These are phyloP conservation scores for Mus pahari DNA, from an alignment of 2,113 vertebrate genomes.

Conservation along the genomic window DNA sequence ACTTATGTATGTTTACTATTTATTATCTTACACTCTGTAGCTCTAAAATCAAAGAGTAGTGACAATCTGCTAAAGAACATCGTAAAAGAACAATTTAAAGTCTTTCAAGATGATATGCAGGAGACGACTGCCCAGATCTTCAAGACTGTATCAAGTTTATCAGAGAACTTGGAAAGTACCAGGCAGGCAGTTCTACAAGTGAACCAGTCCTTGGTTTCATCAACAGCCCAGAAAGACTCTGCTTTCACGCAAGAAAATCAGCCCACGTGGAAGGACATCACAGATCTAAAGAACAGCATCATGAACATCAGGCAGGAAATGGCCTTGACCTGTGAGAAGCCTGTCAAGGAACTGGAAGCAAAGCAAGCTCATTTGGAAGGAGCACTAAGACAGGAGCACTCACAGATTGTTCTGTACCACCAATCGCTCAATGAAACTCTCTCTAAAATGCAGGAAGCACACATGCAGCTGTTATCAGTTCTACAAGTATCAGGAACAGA, in stretches of 20 bases:
- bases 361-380: constrained; percentile 85
- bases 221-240: constrained; percentile 78
- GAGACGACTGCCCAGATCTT: constrained; percentile 86
- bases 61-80: constrained; percentile 84
- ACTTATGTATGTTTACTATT: constrained; percentile 40
- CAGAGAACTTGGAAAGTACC: constrained; percentile 86
- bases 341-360: constrained; percentile 84
- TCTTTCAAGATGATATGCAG: constrained; percentile 84
- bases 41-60: constrained; percentile 85
- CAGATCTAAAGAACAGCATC: constrained; percentile 84
- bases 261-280: constrained; percentile 80
- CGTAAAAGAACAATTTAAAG: constrained; percentile 85
- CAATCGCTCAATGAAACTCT: constrained; percentile 87
- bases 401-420: constrained; percentile 81
- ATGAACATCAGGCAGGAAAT: constrained; percentile 85
- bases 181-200: constrained; percentile 83
- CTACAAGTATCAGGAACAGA: constrained; percentile 62
- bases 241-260: constrained; percentile 72
- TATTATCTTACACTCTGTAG: constrained; percentile 74
- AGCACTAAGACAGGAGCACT: constrained; percentile 80
- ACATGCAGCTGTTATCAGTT: constrained; percentile 75
- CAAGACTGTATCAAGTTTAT: constrained; percentile 86
- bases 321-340: constrained; percentile 78
- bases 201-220: constrained; percentile 82
- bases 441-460: constrained; percentile 83